Evolutionary conservation across 1,140 invertebrate species (phyloP).

Genomic region (Neotoxoptera formosana): DNA sequence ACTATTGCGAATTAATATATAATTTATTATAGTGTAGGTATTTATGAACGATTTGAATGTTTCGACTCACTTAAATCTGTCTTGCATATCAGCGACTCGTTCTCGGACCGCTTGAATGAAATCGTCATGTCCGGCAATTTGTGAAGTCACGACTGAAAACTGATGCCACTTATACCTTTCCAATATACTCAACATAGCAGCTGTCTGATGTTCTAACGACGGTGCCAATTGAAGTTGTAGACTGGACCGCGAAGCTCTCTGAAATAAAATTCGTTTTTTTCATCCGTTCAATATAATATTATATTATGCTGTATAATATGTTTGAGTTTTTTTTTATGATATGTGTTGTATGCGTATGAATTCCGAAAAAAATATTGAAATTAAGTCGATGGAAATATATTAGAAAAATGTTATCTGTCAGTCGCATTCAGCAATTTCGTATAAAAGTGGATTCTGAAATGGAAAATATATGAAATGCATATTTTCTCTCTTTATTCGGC

Average conservation of each 20-base stretch:
- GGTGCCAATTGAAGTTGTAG: conserved; percentile 90
- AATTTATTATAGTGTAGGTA: too few species aligned
- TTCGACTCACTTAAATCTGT: conserved; percentile 76
- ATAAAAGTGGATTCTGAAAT: not conserved
- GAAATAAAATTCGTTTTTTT: conserved; percentile 59
- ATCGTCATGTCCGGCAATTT: conserved; percentile 92
- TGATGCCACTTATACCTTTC: conserved; percentile 96
- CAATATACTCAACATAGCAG: conserved; percentile 91
- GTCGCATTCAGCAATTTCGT: not conserved
- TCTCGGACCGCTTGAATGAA: conserved; percentile 92
- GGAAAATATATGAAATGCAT: not conserved
- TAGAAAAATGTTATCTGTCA: conserved; percentile 24
- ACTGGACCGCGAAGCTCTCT: conserved; percentile 82
- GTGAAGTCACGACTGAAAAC: conserved; percentile 91
- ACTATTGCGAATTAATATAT: not conserved
- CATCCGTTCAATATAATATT: not conserved
- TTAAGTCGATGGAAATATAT: not conserved
- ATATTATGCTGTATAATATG: not conserved
- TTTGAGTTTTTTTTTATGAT: not conserved
- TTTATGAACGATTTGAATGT: not conserved
- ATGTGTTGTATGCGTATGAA: too few species aligned
- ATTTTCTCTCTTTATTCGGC: not conserved
- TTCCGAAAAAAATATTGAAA: not conserved
- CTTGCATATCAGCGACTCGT: conserved; percentile 81
- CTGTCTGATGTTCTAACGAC: conserved; percentile 90